Conservation (phyloP, 2,113 vertebrate species). For the Halichoeres trimaculatus region DNA sequence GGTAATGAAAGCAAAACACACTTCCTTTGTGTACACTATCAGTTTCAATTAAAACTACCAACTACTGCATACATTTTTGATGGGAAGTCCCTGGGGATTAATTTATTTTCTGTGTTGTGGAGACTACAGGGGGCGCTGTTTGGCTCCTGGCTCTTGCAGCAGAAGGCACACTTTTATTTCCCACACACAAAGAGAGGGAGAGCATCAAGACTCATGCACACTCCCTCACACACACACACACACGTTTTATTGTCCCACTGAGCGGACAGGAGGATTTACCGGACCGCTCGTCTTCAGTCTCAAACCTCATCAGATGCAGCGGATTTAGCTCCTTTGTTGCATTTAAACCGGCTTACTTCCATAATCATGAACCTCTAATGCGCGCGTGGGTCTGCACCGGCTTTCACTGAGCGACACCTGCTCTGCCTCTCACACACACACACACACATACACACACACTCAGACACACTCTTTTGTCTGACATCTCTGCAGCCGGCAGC, state of each 20-base stretch:
- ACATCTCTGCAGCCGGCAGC: conserved; percentile 62
- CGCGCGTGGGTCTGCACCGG: conserved; percentile 10
- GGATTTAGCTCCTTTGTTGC: conserved; percentile 12
- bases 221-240: conserved; percentile 17
- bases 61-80: not conserved
- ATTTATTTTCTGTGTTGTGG: fast-evolving
- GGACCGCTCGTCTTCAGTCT: not conserved
- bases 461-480: conserved; percentile 58
- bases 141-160: not conserved
- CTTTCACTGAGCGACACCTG: conserved; percentile 64
- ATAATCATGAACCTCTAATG: conserved; percentile 23
- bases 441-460: conserved; percentile 2
- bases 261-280: conserved; percentile 5
- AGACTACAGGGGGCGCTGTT: conserved; percentile 64
- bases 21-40: not conserved
- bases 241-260: conserved; percentile 52
- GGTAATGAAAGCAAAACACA: not conserved
- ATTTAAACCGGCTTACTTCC: conserved; percentile 1
- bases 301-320: not conserved
- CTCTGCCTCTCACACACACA: conserved; percentile 31
- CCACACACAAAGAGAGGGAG: conserved; percentile 22
- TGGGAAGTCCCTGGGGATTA: not conserved
- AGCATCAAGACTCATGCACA: conserved; percentile 34
- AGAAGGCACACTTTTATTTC: not conserved
- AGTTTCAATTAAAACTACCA: not conserved